Evolutionary conservation across 1,140 invertebrate species (phyloP), one percentile per base, ranked within the genome.

Genomic region (Zaprionus tsacasi): DNA sequence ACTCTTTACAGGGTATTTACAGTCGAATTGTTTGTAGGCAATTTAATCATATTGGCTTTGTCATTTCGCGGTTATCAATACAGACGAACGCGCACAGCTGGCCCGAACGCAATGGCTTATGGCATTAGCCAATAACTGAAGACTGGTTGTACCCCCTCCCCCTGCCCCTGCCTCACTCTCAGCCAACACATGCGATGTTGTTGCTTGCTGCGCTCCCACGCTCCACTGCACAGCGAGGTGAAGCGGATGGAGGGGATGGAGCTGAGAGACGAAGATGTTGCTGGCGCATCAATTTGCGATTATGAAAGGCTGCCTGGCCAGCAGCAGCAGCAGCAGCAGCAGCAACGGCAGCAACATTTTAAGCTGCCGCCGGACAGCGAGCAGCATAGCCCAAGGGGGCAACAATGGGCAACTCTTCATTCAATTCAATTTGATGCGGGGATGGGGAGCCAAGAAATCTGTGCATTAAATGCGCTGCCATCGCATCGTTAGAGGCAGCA

Each of bases 31-130:
- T 78, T 70, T 81, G 68, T 81, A 81, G 78, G 71, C 78, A 89
- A 88, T 88, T 88, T 78, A 48, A 57, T 70, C 61, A 72, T 70
- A 66, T 76, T 75, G 83, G 69, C 86, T 83, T 89, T 88, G 83
- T 89, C 87, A 89, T 89, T 88, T 88, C 85, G 85, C 83, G 85
- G 83, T 83, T 88, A 89, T 83, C 83, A 89, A 88, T 83, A 71
- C 67, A 58, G 50, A 35, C 56, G 66, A 68, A 77, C 72, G 83
- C 76, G 79, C 82, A 88, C 82, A 87, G 83, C 83, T 87, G 82
- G 82, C 77, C 77, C 77, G 60, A 65, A 60, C 64, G 79, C 61
- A 64, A 64, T 63, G 69, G 69, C 59, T 52, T 52, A 2, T 30
- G 65, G 76, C 73, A 89, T 87, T 86, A 86, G 82, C 82, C 82